These are phyloP conservation scores for Leiothrix lutea DNA, from an alignment of 2,113 vertebrate genomes.

Conservation along the genomic window DNA sequence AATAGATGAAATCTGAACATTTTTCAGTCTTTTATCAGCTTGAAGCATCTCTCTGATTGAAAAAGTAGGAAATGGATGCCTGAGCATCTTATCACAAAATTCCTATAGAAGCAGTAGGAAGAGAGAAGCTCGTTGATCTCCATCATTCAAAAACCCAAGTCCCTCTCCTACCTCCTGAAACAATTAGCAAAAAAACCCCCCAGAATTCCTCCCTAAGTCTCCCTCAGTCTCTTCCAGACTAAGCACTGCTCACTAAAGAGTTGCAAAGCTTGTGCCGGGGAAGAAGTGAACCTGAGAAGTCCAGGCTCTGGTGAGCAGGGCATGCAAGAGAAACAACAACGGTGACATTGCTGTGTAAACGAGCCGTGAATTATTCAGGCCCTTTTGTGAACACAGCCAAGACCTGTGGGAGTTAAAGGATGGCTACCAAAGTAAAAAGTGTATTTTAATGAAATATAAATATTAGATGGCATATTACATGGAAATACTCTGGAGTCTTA, in stretches of 20 bases:
- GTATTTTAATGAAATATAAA: constrained; percentile 32
- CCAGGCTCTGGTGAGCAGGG: not conserved
- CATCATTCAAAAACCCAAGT: not conserved
- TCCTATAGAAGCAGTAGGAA: not conserved
- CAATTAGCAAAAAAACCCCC: not conserved
- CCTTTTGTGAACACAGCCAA: not conserved
- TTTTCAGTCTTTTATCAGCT: not conserved
- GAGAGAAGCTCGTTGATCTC: not conserved
- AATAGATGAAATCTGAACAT: not conserved
- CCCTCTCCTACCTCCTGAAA: not conserved
- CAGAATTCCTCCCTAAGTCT: not conserved
- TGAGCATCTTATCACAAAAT: not conserved
- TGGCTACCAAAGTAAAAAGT: not conserved
- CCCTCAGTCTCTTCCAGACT: not conserved
- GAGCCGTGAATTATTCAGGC: not conserved
- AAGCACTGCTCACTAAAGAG: not conserved
- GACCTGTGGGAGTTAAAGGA: not conserved
- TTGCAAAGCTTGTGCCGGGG: not conserved
- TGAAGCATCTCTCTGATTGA: not conserved
- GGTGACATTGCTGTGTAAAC: not conserved
- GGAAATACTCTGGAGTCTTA: constrained; percentile 15
- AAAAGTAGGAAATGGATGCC: not conserved
- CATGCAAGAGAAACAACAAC: not conserved
- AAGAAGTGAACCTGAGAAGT: not conserved
- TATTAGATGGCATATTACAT: constrained; percentile 12